Base-by-base conservation (phyloP, 1,140 invertebrate species). In the Drosophila baimaii region DNA sequence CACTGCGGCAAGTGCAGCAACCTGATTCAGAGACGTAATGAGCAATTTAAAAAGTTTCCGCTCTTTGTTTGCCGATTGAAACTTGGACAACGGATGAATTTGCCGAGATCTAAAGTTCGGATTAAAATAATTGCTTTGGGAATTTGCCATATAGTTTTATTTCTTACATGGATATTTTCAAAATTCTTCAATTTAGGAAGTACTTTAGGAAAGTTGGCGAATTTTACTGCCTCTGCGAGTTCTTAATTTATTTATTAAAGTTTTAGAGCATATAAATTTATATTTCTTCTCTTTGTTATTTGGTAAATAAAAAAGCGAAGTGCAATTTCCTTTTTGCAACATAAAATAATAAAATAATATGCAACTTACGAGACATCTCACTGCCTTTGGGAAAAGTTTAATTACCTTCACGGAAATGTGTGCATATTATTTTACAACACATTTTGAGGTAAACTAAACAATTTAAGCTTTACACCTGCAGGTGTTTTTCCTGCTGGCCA, bases 11-110 rank as follows among this genome's bases (percentile, higher is more conserved):
- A 56, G 37, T 63, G 59, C 83, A 76, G 57, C 55, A 72, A 58
- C 83, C 79, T 78, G 79, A 89, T 83, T 88, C 83, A 66, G 72
- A 77, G 72, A 83, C 25, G 54, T 83, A 88, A 88, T 88, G 84
- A 80, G 77, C 84, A 88, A 89, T 83, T 88, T 77, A 79, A 63
- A 89, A 88, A 62, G 69, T 89, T 85, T 83, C 51, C 41, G 25
- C 41, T 17, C 46, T 59, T 68, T 76, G 66, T 66, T 73, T 56
- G 21, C 43, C 73, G 41, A 52, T 69, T 47, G 63, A 77, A 69
- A 77, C 55, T 58, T 49, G 51, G 33, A 57, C 41, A 70, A 37
- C 27, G 25, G 19, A 35, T 35, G 25, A 43, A 31, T 31, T 23
- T 41, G 23, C 19, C 19, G 10, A 47, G 43, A 58, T 71, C 19